phyloP scores from a whole-genome alignment of 2,888 invertebrate species.

The Globia sparganii region DNA sequence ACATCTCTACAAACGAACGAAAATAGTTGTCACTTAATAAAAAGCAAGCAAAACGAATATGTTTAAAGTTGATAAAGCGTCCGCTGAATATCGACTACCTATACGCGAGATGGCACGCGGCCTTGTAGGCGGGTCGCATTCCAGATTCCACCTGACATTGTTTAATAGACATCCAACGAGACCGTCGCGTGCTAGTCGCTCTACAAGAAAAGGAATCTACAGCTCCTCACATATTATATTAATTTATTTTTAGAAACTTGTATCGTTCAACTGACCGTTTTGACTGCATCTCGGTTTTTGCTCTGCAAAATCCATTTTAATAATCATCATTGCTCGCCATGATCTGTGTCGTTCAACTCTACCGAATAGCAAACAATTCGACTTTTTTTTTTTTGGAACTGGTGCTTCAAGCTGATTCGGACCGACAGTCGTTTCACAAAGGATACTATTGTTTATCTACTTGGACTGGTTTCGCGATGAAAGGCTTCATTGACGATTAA shows the following conservation, averaged over 20 bases:
- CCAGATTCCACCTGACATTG: slow-evolving; percentile 87
- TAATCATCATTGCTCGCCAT: slow-evolving; percentile 41
- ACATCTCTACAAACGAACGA: slow-evolving; percentile 32
- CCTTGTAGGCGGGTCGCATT: slow-evolving; percentile 89
- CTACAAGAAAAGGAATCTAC: slow-evolving; percentile 65
- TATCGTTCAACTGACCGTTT: slow-evolving; percentile 47
- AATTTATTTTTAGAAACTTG: slow-evolving; percentile 58
- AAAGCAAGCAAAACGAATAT: slow-evolving; percentile 56
- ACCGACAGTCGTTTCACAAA: slow-evolving; percentile 71
- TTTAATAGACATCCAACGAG: slow-evolving; percentile 74
- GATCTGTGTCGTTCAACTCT: slow-evolving; percentile 53
- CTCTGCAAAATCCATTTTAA: slow-evolving; percentile 44
- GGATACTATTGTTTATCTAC: slow-evolving; percentile 78
- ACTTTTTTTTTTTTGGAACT: slow-evolving; percentile 51
- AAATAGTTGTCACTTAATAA: slow-evolving; percentile 45
- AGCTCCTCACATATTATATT: slow-evolving; percentile 52
- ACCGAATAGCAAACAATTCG: slow-evolving; percentile 41
- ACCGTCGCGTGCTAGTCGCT: slow-evolving; percentile 69
- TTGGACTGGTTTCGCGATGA: slow-evolving; percentile 79
- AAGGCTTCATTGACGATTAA: slow-evolving; percentile 78
- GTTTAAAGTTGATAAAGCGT: slow-evolving; percentile 64
- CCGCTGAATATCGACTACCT: slow-evolving; percentile 69
- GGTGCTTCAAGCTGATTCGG: slow-evolving; percentile 47
- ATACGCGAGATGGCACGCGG: slow-evolving; percentile 78
- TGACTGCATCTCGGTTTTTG: slow-evolving; percentile 46